phyloP scores from a whole-genome alignment of 30 jellyfish, hydroid and myxozoan genomes.

The Hydractinia symbiolongicarpus region DNA sequence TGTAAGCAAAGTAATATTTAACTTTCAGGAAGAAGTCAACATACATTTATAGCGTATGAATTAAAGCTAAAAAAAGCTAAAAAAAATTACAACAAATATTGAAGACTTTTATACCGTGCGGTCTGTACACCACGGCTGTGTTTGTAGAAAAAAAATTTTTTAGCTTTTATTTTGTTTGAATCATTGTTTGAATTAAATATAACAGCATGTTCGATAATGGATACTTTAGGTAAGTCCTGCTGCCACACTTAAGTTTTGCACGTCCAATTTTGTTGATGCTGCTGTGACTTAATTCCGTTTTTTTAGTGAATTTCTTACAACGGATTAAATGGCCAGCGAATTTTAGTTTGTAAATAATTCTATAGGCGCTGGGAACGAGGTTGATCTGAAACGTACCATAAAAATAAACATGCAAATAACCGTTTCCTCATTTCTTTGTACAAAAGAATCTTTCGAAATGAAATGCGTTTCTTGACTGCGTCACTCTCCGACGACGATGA shows the following conservation, averaged over 20 bases:
- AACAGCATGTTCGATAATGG: too few species aligned
- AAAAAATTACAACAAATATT: background rate
- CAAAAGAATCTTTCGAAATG: background rate
- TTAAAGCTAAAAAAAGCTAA: background rate
- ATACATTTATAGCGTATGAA: background rate
- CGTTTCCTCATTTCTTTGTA: constrained; percentile 5
- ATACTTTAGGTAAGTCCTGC: too few species aligned
- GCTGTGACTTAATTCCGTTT: too few species aligned
- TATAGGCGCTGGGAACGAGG: too few species aligned
- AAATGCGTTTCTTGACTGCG: background rate
- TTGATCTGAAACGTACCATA: background rate
- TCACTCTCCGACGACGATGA: background rate
- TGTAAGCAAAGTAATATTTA: background rate
- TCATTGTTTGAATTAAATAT: background rate
- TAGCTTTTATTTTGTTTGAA: background rate
- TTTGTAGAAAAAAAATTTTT: too few species aligned
- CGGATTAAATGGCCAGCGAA: too few species aligned
- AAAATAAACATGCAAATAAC: background rate
- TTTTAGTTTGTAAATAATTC: too few species aligned
- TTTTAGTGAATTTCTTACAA: too few species aligned
- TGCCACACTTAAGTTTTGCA: too few species aligned
- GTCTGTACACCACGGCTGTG: too few species aligned
- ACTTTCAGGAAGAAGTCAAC: background rate
- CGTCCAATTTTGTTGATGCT: too few species aligned
- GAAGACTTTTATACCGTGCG: too few species aligned